Percentiles rank a stretch among this genome's conserved stretches.
phyloP scores from a whole-genome alignment of 2,113 vertebrate species.

The Nansenia antarctica region DNA sequence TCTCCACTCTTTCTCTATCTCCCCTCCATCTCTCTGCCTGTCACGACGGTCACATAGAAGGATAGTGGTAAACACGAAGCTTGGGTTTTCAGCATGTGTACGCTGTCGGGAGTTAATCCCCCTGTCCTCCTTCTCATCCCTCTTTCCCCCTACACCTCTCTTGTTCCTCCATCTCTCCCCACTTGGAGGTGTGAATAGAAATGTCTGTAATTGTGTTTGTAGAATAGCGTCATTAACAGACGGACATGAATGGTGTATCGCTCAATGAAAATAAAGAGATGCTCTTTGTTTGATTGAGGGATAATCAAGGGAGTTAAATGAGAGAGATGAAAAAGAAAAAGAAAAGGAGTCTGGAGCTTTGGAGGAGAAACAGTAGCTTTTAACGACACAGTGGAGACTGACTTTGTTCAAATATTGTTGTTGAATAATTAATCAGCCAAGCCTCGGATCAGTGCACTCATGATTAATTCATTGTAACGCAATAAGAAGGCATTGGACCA shows the following conservation, averaged over 20 bases:
- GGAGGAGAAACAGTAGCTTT: constrained; percentile 1
- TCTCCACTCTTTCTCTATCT: background rate
- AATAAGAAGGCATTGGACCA: constrained; percentile 34
- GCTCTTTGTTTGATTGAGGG: background rate
- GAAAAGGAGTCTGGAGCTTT: background rate
- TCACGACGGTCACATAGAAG: background rate
- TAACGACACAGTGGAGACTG: constrained; percentile 7
- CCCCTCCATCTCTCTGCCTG: background rate
- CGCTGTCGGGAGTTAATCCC: background rate
- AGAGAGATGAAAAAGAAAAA: background rate
- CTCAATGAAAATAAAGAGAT: background rate
- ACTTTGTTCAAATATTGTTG: constrained; percentile 34
- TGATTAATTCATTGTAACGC: constrained; percentile 56
- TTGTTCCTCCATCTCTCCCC: background rate
- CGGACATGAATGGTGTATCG: background rate
- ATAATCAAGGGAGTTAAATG: too few relatives aligned
- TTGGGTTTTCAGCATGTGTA: background rate
- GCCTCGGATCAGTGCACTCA: constrained; percentile 44
- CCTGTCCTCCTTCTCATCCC: background rate
- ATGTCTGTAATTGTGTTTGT: background rate
- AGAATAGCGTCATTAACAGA: background rate
- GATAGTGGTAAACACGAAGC: background rate
- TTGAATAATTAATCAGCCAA: constrained; percentile 46
- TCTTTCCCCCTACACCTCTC: background rate
- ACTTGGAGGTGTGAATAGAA: background rate